Conservation (phyloP, 1,140 invertebrate species). For the Megalopta genalis region DNA sequence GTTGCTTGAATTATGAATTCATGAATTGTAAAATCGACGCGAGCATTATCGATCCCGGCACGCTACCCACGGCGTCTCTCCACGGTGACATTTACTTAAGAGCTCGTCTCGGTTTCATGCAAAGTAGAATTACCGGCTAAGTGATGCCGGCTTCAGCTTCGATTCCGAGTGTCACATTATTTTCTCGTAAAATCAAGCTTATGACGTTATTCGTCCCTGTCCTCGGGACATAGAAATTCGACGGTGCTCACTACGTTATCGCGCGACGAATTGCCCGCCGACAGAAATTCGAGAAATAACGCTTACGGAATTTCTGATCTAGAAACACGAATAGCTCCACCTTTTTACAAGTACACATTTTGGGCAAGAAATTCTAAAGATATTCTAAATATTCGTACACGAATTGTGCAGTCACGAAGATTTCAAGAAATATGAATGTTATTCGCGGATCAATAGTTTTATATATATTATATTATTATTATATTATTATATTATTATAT, state of each 20-base stretch:
- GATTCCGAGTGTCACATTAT: constrained; percentile 33
- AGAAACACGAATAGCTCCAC: too few species aligned
- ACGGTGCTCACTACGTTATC: background rate
- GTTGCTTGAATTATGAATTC: constrained; percentile 74
- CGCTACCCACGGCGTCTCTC: constrained; percentile 46
- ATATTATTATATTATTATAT: too few species aligned
- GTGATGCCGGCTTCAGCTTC: constrained; percentile 46
- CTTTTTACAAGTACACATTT: too few species aligned
- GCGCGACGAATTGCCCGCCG: background rate
- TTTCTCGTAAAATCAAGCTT: constrained; percentile 30
- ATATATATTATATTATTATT: too few species aligned
- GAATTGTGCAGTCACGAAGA: too few species aligned
- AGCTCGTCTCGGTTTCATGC: constrained; percentile 51
- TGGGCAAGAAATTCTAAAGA: too few species aligned
- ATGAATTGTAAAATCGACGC: constrained; percentile 74
- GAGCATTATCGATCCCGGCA: constrained; percentile 59
- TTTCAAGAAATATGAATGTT: too few species aligned
- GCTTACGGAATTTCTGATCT: too few species aligned
- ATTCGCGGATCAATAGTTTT: too few species aligned
- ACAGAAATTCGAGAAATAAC: background rate
- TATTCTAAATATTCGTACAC: too few species aligned
- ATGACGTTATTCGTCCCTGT: background rate
- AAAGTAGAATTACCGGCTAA: constrained; percentile 50
- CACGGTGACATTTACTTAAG: constrained; percentile 36
- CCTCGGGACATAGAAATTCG: background rate